Conservation (phyloP, 2,113 vertebrate species). For the Platysteira castanea region DNA sequence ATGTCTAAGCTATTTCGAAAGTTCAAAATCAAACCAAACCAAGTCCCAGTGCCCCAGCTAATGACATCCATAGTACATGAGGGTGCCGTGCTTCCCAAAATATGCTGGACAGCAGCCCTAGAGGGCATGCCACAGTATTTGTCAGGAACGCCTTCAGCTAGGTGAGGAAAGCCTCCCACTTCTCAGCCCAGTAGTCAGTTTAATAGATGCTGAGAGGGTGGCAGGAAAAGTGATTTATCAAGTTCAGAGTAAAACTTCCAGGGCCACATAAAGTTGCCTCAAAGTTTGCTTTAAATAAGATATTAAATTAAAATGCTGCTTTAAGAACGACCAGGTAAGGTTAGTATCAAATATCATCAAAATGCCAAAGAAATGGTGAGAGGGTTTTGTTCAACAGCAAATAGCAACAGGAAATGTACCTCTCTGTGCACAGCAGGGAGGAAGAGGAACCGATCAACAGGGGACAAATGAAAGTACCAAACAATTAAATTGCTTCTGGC, state of each 20-base stretch:
- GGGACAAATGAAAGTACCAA: conserved; percentile 44
- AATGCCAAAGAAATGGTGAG: not conserved
- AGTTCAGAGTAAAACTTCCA: not conserved
- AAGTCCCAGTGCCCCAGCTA: not conserved
- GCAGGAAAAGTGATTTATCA: not conserved
- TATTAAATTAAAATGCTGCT: not conserved
- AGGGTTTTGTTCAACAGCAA: conserved; percentile 5
- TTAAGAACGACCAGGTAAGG: not conserved
- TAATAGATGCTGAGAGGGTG: not conserved
- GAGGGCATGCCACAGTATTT: not conserved
- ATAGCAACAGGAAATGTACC: conserved; percentile 1
- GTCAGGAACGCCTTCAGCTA: not conserved
- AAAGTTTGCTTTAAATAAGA: not conserved
- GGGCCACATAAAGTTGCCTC: not conserved
- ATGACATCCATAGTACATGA: accelerated
- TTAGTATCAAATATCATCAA: not conserved
- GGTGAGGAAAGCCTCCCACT: not conserved
- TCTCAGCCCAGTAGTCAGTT: not conserved
- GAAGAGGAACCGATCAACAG: not conserved
- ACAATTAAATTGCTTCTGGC: conserved; percentile 49
- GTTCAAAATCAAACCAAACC: not conserved
- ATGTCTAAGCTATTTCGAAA: not conserved
- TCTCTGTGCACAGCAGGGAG: not conserved
- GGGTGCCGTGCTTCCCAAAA: not conserved
- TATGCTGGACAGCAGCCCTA: not conserved